Evolutionary conservation across 2,113 vertebrate species (phyloP).

Genomic region (Dicaeum eximium): DNA sequence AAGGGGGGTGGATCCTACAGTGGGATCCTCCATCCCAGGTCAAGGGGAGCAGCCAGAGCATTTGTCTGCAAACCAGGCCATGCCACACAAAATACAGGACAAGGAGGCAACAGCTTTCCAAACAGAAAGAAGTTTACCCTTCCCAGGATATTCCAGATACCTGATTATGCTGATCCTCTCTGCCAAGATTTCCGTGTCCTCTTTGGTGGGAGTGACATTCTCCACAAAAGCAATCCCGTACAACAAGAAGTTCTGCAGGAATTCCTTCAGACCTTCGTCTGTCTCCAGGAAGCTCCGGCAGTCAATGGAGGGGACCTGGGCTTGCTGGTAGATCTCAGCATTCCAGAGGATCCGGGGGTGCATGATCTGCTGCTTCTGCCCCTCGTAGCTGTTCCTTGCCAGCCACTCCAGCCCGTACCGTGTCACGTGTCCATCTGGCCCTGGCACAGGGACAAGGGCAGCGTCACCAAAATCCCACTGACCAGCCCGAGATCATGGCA

Average conservation of each 20-base stretch:
- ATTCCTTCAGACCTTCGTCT: conserved; percentile 81
- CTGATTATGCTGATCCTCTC: conserved; percentile 88
- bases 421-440: conserved; percentile 86
- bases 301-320: conserved; percentile 72
- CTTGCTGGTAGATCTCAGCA: conserved; percentile 77
- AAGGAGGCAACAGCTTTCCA: neutral
- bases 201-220: conserved; percentile 81
- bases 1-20: neutral
- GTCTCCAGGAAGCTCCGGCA: conserved; percentile 83
- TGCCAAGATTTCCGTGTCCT: conserved; percentile 80
- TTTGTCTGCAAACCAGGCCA: neutral
- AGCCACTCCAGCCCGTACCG: conserved; percentile 86
- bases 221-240: conserved; percentile 92
- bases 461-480: neutral
- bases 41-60: neutral
- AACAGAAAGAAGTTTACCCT: no score
- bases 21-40: neutral
- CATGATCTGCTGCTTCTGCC: conserved; percentile 73
- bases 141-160: conserved; percentile 50
- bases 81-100: rapidly evolving
- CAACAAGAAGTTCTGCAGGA: conserved; percentile 84
- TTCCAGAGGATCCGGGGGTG: conserved; percentile 87
- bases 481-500: rapidly evolving
- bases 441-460: conserved; percentile 45
- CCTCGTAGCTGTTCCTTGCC: conserved; percentile 86